Base-by-base conservation (phyloP, 2,888 invertebrate species). In the Gymnosoma rotundatum region DNA sequence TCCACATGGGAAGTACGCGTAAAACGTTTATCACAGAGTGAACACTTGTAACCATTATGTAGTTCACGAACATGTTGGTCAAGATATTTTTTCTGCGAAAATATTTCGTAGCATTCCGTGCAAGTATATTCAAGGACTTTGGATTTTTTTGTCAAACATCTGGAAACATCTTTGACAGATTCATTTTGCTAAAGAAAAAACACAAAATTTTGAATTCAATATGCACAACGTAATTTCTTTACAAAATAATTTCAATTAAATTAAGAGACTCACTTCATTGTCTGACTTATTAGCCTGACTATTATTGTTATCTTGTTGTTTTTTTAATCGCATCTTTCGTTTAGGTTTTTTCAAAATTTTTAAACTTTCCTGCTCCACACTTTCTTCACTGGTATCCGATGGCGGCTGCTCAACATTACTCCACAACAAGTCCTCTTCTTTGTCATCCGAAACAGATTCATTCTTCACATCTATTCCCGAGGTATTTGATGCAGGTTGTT, bases 1-100 rank as follows among this genome's bases (percentile, higher is more conserved):
- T 48, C 52, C 18, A 78, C 60, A 61, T 78, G 67, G 16, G 50
- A 60, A 18, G 56, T 69, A 42, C 76, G 67, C 10, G 25, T 60
- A 61, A 78, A 78, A 42, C 76, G 58, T 76, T 89, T 90, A n/a
- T 86, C 83, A 72, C 90, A 90, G 12, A 86, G 32, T 2, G 83
- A 56, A 52, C 86, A 86, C 67, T 83, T 83, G 20, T 78, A 86
- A 2, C 86, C 86, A 18, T 60, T 69, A 38, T 86, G 86, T 16
- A 66, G 7, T 0, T 80, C 80, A 2, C 61, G 18, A 50, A 86
- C 74, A 66, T 86, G 86, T 36, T 70, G 38, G 42, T 84, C 80
- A 18, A 86, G 56, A 32, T 12, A 20, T 80, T 75, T 78, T 48
- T 73, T 74, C 38, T 58, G 76, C 0, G 38, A 21, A 42, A 83